phyloP scores from a whole-genome alignment of 1,140 invertebrate species.

The Pygmarrhopalites habei region DNA sequence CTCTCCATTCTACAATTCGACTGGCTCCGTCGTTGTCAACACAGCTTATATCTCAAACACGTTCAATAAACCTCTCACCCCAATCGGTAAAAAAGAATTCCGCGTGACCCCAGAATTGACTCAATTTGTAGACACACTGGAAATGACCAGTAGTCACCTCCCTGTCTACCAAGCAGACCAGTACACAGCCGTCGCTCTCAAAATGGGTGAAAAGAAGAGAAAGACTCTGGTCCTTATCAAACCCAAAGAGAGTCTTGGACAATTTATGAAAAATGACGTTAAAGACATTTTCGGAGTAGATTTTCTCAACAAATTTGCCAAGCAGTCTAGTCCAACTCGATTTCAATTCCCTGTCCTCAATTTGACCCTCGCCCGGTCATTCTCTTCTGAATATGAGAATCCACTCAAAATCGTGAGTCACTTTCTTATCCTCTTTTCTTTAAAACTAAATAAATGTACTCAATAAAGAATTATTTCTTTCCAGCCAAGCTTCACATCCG shows the following conservation, averaged over 20 bases:
- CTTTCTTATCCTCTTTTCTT: no score
- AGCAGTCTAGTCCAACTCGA: no score
- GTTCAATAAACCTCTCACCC: neutral
- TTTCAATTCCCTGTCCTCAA: neutral
- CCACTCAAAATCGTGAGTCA: no score
- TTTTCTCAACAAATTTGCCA: neutral
- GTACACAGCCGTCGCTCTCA: neutral
- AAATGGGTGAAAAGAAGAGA: neutral
- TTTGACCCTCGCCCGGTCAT: neutral
- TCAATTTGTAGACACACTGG: neutral
- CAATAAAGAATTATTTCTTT: no score
- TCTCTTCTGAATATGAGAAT: no score
- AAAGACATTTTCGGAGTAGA: neutral
- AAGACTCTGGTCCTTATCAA: neutral
- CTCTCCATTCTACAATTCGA: neutral
- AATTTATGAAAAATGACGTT: conserved; percentile 1
- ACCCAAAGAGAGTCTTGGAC: neutral
- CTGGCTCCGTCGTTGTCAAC: neutral
- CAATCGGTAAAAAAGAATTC: neutral
- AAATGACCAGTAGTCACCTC: neutral
- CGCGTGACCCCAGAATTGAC: neutral
- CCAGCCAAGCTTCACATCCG: neutral
- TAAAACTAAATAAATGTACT: no score
- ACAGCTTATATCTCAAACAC: neutral
- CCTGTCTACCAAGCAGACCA: neutral